Conservation (phyloP, 2,888 invertebrate genomes). For the Trilocha varians region DNA sequence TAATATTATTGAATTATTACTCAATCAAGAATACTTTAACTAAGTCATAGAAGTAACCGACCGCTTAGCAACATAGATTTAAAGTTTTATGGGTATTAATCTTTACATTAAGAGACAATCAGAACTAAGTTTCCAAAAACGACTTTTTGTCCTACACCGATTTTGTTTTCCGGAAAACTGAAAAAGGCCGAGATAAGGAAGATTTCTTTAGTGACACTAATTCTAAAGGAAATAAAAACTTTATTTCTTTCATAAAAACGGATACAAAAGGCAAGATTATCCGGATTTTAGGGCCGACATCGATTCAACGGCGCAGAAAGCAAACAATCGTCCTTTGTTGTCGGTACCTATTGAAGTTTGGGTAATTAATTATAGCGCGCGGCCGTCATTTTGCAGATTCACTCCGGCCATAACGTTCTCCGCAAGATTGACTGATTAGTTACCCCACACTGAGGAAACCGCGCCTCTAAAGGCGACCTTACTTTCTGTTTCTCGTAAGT, state of each 20-base stretch:
- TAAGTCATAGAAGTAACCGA: no score
- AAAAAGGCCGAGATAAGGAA: conserved; percentile 18
- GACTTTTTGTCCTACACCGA: conserved; percentile 3
- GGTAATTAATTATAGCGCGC: conserved; percentile 60
- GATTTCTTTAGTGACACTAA: conserved; percentile 32
- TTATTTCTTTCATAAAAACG: conserved; percentile 60
- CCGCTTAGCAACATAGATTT: no score
- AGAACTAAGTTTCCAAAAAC: no score
- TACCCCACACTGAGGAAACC: conserved; percentile 19
- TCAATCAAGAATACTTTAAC: no score
- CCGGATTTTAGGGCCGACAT: conserved; percentile 59
- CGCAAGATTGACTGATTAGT: conserved; percentile 48
- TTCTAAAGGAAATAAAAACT: conserved; percentile 55
- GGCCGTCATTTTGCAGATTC: conserved; percentile 58
- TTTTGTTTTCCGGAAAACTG: conserved; percentile 3
- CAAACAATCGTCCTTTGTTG: conserved; percentile 68
- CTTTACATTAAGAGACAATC: no score
- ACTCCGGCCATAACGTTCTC: conserved; percentile 38
- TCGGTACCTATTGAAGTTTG: conserved; percentile 54
- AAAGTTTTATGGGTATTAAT: no score
- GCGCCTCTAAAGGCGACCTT: conserved; percentile 2
- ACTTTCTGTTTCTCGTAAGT: conserved; percentile 9
- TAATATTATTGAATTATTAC: no score
- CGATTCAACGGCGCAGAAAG: conserved; percentile 57
- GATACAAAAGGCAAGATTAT: conserved; percentile 63